Percentiles rank a stretch among this genome's conserved stretches.
These are phyloP conservation scores for Microctenopoma stevenorrisi DNA, from an alignment of 2,797 vertebrate species.

Conservation along the genomic window DNA sequence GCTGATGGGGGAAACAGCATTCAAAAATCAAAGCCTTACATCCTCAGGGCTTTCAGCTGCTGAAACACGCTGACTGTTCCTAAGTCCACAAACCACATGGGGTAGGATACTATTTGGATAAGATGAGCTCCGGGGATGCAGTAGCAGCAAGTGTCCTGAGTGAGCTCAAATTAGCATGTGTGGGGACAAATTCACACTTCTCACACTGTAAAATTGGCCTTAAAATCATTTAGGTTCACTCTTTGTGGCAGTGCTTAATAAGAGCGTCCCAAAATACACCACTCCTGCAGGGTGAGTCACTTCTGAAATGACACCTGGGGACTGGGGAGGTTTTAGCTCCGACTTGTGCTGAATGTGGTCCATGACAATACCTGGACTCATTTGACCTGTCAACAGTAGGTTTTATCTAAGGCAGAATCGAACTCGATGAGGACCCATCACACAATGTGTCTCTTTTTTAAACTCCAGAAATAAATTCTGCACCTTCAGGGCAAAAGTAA, in stretches of 20 bases:
- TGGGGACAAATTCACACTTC: constrained; percentile 5
- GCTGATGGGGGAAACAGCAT: not conserved
- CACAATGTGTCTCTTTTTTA: not conserved
- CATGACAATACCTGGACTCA: constrained; percentile 47
- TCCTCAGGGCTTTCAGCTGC: constrained; percentile 35
- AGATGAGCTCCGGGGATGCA: constrained; percentile 19
- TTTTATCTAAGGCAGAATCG: constrained; percentile 28
- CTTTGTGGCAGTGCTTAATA: constrained; percentile 71
- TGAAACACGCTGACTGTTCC: constrained; percentile 39
- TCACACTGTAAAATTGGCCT: constrained; percentile 15
- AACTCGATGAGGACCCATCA: not conserved
- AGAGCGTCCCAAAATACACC: constrained; percentile 71
- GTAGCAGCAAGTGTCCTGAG: not conserved
- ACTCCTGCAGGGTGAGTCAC: constrained; percentile 67
- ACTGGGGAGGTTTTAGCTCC: constrained; percentile 28
- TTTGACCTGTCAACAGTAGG: constrained; percentile 23
- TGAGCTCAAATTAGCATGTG: not conserved
- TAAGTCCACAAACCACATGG: constrained; percentile 20
- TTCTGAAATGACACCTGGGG: constrained; percentile 62
- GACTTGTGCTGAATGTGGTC: constrained; percentile 61
- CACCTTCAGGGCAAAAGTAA: constrained; percentile 14
- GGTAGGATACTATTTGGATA: not conserved
- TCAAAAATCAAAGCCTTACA: constrained; percentile 35
- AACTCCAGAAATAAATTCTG: not conserved
- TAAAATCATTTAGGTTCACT: constrained; percentile 31